Evolutionary conservation across 2,888 invertebrate genomes (phyloP).

Genomic region (Hydriomena furcata): DNA sequence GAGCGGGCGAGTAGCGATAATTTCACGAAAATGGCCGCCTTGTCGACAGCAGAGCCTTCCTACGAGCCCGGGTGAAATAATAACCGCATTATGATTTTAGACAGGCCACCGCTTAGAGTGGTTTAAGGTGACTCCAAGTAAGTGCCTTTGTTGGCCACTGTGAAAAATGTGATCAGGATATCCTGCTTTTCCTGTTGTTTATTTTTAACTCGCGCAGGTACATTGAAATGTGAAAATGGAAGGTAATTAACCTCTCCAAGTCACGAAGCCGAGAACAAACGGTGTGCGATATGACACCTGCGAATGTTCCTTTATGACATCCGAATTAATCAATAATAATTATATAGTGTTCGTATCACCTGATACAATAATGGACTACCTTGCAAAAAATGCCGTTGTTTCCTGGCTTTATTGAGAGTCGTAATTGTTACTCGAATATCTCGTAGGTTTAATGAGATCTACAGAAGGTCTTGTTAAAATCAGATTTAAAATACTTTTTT

Average conservation of each 20-base stretch:
- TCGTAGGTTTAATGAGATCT: no score
- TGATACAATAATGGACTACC: no score
- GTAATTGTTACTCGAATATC: no score
- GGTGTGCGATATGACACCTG: no score
- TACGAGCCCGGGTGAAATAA: slow-evolving; percentile 72
- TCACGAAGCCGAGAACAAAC: no score
- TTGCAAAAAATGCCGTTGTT: no score
- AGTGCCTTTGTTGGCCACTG: slow-evolving; percentile 53
- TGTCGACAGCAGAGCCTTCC: slow-evolving; percentile 75
- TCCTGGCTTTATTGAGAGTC: no score
- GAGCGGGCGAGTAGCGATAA: slow-evolving; percentile 75
- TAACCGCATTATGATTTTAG: slow-evolving; percentile 79
- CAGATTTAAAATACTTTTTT: no score
- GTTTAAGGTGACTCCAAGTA: slow-evolving; percentile 71
- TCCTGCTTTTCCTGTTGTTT: slow-evolving; percentile 49
- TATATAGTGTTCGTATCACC: no score
- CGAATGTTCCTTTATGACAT: no score
- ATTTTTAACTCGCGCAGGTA: slow-evolving; percentile 34
- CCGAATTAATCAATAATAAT: no score
- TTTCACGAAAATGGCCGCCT: slow-evolving; percentile 76
- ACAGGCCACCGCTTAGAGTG: slow-evolving; percentile 69
- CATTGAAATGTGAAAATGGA: slow-evolving; percentile 6
- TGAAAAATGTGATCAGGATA: slow-evolving; percentile 62
- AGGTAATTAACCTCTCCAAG: neutral
- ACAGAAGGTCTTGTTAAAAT: no score